Evolutionary conservation across 1,140 invertebrate species (phyloP), one percentile per base, ranked within the genome.

Genomic region (Idris sp.): DNA sequence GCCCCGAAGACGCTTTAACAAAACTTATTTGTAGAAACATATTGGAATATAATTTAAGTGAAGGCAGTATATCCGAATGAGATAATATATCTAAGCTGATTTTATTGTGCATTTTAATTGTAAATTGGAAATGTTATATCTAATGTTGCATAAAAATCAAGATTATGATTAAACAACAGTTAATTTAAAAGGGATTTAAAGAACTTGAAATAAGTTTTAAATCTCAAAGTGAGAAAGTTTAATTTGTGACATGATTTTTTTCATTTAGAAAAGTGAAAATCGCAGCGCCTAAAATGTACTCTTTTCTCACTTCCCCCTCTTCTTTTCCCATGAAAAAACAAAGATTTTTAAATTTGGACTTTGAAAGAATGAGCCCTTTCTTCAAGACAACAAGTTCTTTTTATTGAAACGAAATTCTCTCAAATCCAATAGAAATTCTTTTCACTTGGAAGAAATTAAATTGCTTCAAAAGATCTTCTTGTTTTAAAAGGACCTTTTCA

Each of bases 391-490:
- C 68, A 64, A 72, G 68, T 62, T 51, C 41, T 72, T 72, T 72
- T 58, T 58, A 64, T 72, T 69, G 58, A 58, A 64, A 64, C 58
- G 58, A 36, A 56, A 58, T 72, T 72, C 44, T 30, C 68, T 64
- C 33, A 64, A 59, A 72, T 64, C 51, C 68, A 73, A 73, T 64
- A 64, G 68, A 53, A 64, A 73, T 73, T 73, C 59, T 73, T 73
- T 73, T 58, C 68, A 64, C 51, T 51, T 53, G 44, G 59, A 73
- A 73, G 68, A 64, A 73, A 73, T 73, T 58, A 73, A 64, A 64
- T 73, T 73, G 68, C 59, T 64, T 73, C 43, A 73, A 73, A 56
- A 73, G 68, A 58, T 72, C 58, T 72, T 72, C 59, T 64, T 72
- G 68, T 72, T 72, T 62, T 62, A 72, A 72, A 72, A 49, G 35